Evolutionary conservation across 2,797 vertebrate species (phyloP).

Genomic region (Bucorvus abyssinicus): DNA sequence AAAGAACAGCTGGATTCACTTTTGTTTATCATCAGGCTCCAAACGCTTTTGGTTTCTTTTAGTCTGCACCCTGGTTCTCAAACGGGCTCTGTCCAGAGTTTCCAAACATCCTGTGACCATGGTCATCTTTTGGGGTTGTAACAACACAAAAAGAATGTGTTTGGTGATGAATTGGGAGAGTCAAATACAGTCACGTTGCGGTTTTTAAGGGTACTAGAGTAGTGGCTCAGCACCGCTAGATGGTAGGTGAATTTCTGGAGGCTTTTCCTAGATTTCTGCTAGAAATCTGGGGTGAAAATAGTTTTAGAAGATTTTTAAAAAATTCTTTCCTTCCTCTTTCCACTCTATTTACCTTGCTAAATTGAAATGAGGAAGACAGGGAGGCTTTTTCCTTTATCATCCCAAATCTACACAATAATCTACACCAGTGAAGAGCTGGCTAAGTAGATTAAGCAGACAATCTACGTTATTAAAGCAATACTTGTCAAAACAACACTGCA

Average conservation of each 20-base stretch:
- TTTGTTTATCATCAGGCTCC: background rate
- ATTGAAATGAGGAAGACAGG: background rate
- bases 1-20: background rate
- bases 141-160: background rate
- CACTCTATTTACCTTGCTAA: background rate
- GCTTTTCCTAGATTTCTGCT: background rate
- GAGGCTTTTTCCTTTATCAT: background rate
- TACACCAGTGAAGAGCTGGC: background rate
- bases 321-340: background rate
- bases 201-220: background rate
- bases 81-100: background rate
- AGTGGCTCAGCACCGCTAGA: background rate
- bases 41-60: background rate
- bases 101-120: background rate
- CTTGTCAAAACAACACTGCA: background rate
- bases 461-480: background rate
- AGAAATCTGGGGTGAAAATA: background rate
- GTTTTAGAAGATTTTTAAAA: background rate
- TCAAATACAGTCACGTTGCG: background rate
- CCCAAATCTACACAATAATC: background rate
- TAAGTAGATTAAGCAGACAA: background rate
- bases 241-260: background rate
- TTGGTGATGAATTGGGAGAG: background rate
- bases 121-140: accelerated
- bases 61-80: background rate